Evolutionary conservation across 2,797 vertebrate species (phyloP), one percentile per base, ranked within the genome.

Genomic region (Monodelphis domestica): DNA sequence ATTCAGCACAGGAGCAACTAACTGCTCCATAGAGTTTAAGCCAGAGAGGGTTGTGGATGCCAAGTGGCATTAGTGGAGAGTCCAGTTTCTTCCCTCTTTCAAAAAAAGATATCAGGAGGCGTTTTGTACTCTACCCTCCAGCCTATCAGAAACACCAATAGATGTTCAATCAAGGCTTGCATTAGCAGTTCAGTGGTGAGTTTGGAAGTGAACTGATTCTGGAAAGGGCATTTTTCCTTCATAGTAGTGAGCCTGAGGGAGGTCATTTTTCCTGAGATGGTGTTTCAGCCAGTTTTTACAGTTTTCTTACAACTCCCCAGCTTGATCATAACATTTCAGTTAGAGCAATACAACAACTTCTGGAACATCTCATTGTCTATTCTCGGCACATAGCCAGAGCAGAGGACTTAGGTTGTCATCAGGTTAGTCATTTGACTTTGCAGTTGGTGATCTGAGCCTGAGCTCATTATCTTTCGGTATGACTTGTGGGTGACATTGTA

Each of bases 201-300:
- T 78, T 45, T 26, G 21, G 38, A 45, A 78, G 17, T 24, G 21
- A 45, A 7, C 33, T 63, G 17, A n/a, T 63, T 33, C 33, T 63
- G 38, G 53, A 12, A 59, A 30, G 38, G 70, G 38, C 70, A 3
- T 84, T 70, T 45, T 45, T 45, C 38, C 7, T 9, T 21, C 70
- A 26, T 84, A 26, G 45, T 6, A 84, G 21, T 84, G 38, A n/a
- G 14, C 84, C 78, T 54, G 4, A 92, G 17, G 56, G 87, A 70
- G 54, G 2, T 29, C 26, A 26, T 26, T n/a, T 45, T 9, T 51
- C 26, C 24, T 2, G 0, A 52, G 4, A 30, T 53, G 91, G 30
- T 70, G 55, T n/a, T 92, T 53, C 84, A 89, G 33, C 50, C 57
- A 11, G 87, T 87, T 93, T 21, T 53, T 70, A 70, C 91, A 91